Percentiles rank a stretch among this genome's conserved stretches.
Evolutionary conservation across 2,113 vertebrate species (phyloP).

Genomic region (Platysternon megacephalum): DNA sequence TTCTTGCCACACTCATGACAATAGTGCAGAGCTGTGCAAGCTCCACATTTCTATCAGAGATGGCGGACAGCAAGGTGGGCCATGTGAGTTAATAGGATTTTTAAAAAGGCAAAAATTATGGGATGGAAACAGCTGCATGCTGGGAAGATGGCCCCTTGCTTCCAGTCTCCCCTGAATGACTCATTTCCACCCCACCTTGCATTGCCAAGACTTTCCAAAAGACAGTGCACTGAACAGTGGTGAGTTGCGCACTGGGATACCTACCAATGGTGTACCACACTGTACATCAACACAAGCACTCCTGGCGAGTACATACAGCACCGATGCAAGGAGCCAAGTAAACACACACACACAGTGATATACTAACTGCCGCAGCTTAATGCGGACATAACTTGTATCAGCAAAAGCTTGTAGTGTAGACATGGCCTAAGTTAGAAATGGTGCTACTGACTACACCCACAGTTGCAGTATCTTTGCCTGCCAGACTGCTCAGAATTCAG

Average conservation of each 20-base stretch:
- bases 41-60: not conserved
- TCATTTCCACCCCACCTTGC: not conserved
- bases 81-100: not conserved
- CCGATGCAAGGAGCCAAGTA: not conserved
- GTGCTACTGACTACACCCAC: not conserved
- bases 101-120: not conserved
- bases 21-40: not conserved
- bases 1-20: not conserved
- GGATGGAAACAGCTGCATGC: not conserved
- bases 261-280: not conserved
- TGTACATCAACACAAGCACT: not conserved
- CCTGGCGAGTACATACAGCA: not conserved
- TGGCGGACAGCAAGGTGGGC: no score
- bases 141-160: not conserved
- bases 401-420: not conserved
- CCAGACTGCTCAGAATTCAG: not conserved
- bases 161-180: not conserved
- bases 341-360: no score
- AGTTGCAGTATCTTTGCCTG: not conserved
- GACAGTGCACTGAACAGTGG: not conserved
- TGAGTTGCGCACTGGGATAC: not conserved
- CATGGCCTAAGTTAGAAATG: not conserved
- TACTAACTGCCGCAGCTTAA: no score
- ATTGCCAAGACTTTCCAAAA: not conserved
- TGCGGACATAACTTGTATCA: not conserved